Conservation (phyloP, 2,113 vertebrate species). For the Acanthisitta chloris region DNA sequence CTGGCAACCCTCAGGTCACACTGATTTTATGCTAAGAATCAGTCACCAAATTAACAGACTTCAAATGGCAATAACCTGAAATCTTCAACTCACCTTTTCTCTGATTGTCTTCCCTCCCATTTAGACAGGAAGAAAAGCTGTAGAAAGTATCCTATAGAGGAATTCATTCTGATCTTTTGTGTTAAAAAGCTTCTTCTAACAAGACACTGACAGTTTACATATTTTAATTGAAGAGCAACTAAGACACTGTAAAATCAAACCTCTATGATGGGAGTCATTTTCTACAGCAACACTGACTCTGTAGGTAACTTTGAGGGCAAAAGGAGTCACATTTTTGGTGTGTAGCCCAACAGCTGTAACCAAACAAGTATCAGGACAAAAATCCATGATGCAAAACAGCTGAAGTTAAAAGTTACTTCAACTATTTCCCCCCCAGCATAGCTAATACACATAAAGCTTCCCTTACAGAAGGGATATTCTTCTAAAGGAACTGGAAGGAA, state of each 20-base stretch:
- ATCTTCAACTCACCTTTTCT: background rate
- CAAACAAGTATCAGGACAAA: background rate
- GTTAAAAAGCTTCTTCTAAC: background rate
- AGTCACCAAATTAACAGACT: background rate
- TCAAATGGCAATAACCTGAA: background rate
- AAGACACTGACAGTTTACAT: background rate
- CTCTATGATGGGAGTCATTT: background rate
- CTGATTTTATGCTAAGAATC: background rate
- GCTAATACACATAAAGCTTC: background rate
- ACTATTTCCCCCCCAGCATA: background rate
- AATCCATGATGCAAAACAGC: background rate
- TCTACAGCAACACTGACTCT: background rate
- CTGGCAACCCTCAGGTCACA: background rate
- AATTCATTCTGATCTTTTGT: background rate
- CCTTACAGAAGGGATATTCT: background rate
- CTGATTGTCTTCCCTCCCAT: background rate
- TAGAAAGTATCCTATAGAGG: background rate
- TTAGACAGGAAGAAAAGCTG: background rate
- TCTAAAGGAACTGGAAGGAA: background rate
- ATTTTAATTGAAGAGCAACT: background rate
- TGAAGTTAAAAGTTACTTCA: background rate
- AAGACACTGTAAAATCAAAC: background rate
- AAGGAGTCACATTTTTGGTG: background rate
- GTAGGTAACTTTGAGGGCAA: background rate
- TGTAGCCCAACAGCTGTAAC: background rate